These are phyloP conservation scores for Murina feae DNA, from an alignment of 2,113 vertebrate species.

Conservation along the genomic window DNA sequence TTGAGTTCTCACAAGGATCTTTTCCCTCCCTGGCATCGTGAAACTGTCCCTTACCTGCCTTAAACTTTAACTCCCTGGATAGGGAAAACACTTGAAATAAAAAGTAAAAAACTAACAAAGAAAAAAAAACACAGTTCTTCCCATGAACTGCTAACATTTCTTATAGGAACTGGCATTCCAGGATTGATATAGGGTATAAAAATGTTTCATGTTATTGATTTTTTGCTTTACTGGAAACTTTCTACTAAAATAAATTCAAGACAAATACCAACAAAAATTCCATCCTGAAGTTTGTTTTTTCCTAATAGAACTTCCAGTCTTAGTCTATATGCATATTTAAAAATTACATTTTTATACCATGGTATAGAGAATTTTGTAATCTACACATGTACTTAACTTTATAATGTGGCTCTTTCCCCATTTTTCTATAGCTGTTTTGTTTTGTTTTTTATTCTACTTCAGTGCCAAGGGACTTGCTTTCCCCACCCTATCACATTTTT, in stretches of 20 bases:
- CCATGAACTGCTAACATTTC: not conserved
- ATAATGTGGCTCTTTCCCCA: not conserved
- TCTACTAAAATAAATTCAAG: not conserved
- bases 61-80: not conserved
- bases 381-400: not conserved
- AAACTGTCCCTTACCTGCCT: not conserved
- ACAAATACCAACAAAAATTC: not conserved
- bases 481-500: not conserved
- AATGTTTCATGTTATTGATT: not conserved
- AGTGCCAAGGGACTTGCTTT: not conserved
- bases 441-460: not conserved
- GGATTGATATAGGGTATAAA: not conserved
- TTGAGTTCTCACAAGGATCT: not conserved
- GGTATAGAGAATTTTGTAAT: not conserved
- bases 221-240: not conserved
- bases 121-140: not conserved
- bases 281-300: not conserved
- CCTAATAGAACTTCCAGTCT: not conserved
- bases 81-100: conserved; percentile 3
- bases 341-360: not conserved
- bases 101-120: not conserved
- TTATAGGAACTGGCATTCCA: not conserved
- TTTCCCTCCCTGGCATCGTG: not conserved
- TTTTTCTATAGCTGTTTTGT: not conserved
- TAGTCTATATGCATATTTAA: not conserved